Evolutionary conservation across 2,113 vertebrate species (phyloP), one percentile per base, ranked within the genome.

Genomic region (Notechis scutatus): DNA sequence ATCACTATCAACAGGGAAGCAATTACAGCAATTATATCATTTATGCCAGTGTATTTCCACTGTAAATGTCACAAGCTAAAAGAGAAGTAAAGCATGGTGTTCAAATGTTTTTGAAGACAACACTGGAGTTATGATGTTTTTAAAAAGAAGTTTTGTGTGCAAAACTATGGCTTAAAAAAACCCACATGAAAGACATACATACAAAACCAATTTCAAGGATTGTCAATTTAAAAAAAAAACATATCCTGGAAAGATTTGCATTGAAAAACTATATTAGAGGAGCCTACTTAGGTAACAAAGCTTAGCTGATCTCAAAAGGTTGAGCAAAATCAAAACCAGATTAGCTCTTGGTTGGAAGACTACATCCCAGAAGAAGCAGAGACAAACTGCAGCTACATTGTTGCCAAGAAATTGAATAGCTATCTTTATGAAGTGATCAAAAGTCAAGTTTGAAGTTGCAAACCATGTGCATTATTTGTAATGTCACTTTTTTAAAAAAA

Each of bases 21-120:
- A 94, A 94, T 91, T 92, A 94, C 15, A 74, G 29, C 89, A 95
- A 96, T 95, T 96, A 94, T 93, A 96, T 93, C 52, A 91, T 91
- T 96, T 95, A 91, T 93, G 34, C 59, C 55, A 0, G 0, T 12
- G 55, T 6, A 39, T 89, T 95, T 95, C 92, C 85, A 0, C 0
- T 94, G 92, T 11, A 90, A 93, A 95, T 89, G 8, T 24, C 39
- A 20, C 34, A 50, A 52, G 45, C 90, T 92, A 10, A 54, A 92
- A 42, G 26, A 0, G 0, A 69, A 94, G 23, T 89, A 34, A 90
- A 55, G 20, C 42, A 50, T 90, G 24, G 88, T 81, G 86, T 89
- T 94, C 54, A 94, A 88, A 87, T n/a, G 2, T 1, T 69, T 94
- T 52, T 54, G 59, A 86, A 91, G 81, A 85, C 4, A 93, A 87